Evolutionary conservation across 2,797 vertebrate species (phyloP).

Genomic region (Hippocampus kuda): DNA sequence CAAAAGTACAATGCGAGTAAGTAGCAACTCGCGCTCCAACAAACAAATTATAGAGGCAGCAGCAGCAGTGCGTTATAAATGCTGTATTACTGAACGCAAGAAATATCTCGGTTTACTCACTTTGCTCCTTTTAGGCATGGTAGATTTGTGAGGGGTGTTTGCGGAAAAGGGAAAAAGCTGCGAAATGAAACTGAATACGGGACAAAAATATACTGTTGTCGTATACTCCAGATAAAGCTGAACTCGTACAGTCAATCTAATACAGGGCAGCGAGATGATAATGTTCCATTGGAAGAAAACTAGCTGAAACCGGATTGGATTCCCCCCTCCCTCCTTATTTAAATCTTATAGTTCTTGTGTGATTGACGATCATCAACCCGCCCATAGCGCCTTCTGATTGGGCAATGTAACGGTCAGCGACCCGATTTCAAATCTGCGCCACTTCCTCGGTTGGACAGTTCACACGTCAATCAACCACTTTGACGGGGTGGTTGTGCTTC

Average conservation of each 20-base stretch:
- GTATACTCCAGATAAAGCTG: slow-evolving; percentile 60
- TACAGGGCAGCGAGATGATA: slow-evolving; percentile 66
- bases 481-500: slow-evolving; percentile 44
- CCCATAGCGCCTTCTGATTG: slow-evolving; percentile 59
- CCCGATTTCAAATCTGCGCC: slow-evolving; percentile 62
- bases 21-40: slow-evolving; percentile 11
- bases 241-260: slow-evolving; percentile 63
- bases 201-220: slow-evolving; percentile 44
- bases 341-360: slow-evolving; percentile 59
- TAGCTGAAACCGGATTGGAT: slow-evolving; percentile 86
- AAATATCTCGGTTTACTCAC: slow-evolving; percentile 64
- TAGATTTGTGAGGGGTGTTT: slow-evolving; percentile 53
- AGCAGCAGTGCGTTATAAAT: slow-evolving; percentile 34
- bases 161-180: slow-evolving; percentile 27
- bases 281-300: slow-evolving; percentile 77
- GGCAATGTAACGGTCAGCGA: slow-evolving; percentile 36
- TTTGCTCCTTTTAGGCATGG: slow-evolving; percentile 74
- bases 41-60: slow-evolving; percentile 17
- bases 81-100: slow-evolving; percentile 38
- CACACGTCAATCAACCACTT: slow-evolving; percentile 60
- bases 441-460: slow-evolving; percentile 56
- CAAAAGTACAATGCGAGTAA: slow-evolving; percentile 8
- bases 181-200: slow-evolving; percentile 24
- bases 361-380: slow-evolving; percentile 48
- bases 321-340: slow-evolving; percentile 67